Evolutionary conservation across 23 tunicate species (phyloP), one percentile per base, ranked within the genome.

Genomic region (Styela clava): DNA sequence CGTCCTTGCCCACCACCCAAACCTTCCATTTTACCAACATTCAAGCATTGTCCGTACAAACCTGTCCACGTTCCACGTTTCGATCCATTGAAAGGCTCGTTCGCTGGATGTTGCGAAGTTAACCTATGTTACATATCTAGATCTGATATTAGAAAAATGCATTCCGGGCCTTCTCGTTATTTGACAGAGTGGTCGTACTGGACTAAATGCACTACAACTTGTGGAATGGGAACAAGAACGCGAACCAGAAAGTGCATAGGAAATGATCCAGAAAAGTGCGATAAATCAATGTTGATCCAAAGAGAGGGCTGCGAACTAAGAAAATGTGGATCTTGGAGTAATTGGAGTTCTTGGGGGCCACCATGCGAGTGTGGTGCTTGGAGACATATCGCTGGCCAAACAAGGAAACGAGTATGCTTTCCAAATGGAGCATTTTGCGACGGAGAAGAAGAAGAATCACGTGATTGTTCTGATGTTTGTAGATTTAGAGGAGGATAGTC

Each of bases 51-150:
- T 63, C 98, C 91, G 2, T 93, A 74, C 61, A 64, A 61, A 18
- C 26, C 44, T 25, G 16, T 80, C 2, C 32, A 20, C 24, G 74
- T 87, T 79, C 86, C 93, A 71, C 36, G 65, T 16, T 26, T 30
- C 26, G 24, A 64, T 33, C 93, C 86, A 2, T 36, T 93, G 30
- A 84, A 33, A 29, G 98, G 98, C 22, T 84, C 89, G 24, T 88
- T 87, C 81, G 84, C 74, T 62, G 93, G 93, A 2, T 93, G 98
- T 52, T 93, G 98, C 69, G 98, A 93, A 1, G 64, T 52, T 16
- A 74, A 86, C 20, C 34, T 78, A 3, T 93, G 98, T 62, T 93
- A 84, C 69, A 32, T 83, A 3, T 88, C 98, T 1, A 63, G 83
- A 81, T 16, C 34, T 22, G 63, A 30, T n/a, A 68, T 84, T 21